Conservation (phyloP, 1,140 invertebrate species). For the Eufriesea mexicana region DNA sequence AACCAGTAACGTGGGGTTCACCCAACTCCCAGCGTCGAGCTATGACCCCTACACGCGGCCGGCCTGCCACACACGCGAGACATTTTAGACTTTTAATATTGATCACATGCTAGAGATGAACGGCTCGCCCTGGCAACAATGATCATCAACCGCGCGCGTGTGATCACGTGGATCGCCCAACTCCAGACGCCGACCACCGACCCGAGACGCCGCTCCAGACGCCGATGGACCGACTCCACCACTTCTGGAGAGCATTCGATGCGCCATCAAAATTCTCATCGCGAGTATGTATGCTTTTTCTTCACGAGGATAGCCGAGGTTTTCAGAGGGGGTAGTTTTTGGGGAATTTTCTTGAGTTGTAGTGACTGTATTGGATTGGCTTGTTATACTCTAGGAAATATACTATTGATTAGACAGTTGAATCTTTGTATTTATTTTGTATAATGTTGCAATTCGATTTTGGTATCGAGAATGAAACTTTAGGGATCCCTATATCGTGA, state of each 20-base stretch:
- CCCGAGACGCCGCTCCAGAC: background rate
- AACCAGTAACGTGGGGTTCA: constrained; percentile 66
- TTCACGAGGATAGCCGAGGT: too few species aligned
- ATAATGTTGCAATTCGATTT: too few species aligned
- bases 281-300: background rate
- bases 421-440: too few species aligned
- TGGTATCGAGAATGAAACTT: too few species aligned
- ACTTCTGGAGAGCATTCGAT: background rate
- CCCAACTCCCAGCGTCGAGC: constrained; percentile 64
- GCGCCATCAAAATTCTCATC: background rate
- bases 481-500: too few species aligned
- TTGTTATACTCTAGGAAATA: too few species aligned
- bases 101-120: constrained; percentile 71
- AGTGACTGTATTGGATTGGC: too few species aligned
- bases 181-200: too few species aligned
- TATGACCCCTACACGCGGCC: constrained; percentile 66
- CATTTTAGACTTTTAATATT: constrained; percentile 82
- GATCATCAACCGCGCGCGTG: background rate
- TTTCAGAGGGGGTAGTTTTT: too few species aligned
- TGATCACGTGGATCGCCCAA: background rate
- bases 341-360: too few species aligned
- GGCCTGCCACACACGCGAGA: constrained; percentile 75
- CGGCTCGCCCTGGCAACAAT: constrained; percentile 37
- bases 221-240: background rate
- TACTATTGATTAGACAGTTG: too few species aligned